Evolutionary conservation across 2,888 invertebrate species (phyloP), one percentile per base, ranked within the genome.

Genomic region (Cistogaster globosa): DNA sequence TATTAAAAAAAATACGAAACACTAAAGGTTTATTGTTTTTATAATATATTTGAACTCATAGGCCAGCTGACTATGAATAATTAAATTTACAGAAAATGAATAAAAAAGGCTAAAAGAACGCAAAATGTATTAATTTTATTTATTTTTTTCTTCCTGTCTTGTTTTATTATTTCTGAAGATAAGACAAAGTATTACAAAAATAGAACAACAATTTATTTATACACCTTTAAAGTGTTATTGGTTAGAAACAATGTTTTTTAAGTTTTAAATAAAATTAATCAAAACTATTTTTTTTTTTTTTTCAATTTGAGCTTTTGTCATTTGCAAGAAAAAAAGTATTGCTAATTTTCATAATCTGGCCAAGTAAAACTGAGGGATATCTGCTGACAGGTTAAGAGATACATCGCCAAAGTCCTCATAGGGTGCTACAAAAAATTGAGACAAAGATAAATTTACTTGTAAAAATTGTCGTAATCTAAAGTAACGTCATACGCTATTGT

Each of bases 41-140:
- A 81, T 79, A 81, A 84, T 81, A 63, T 78, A 78, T 78, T 86
- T 86, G 82, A 85, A 82, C 85, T 51, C 22, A 69, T 78, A 48
- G 85, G 85, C 60, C 78, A 82, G 71, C 20, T 58, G 78, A 67
- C 71, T 82, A 79, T 82, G 85, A 85, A 85, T 82, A 82, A 85
- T 82, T 85, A 82, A 60, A 71, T 82, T 71, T 65, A 32, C 22
- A 68, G 53, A 51, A 58, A 74, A 60, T 74, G 38, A 36, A 74
- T 71, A 57, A 80, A 58, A 53, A 65, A 62, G 62, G 38, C 18
- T 8, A 65, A 62, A 77, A 62, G 32, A 69, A 65, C 67, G 65
- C 65, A 53, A 69, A 82, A 65, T 69, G 81, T 65, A 63, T 58
- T 58, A 58, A 71, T 76, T 82, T 63, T 45, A 38, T 53, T 58